Evolutionary conservation across 2,113 vertebrate species (phyloP).

Genomic region (Mustela nigripes): DNA sequence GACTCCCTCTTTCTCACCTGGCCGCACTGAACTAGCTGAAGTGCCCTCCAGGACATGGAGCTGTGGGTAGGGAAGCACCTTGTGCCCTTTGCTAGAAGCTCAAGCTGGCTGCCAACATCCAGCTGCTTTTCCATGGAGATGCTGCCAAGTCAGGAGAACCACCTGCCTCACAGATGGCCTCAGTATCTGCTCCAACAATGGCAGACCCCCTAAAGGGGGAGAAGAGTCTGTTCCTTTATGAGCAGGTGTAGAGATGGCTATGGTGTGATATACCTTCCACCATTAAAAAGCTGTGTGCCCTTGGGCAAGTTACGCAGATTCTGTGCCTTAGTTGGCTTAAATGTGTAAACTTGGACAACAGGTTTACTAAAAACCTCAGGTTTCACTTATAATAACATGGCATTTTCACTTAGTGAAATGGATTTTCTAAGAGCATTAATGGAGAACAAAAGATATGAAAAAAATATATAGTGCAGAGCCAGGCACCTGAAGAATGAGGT

Average conservation of each 20-base stretch:
- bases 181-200: background rate
- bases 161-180: background rate
- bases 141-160: background rate
- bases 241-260: background rate
- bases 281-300: background rate
- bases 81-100: background rate
- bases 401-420: background rate
- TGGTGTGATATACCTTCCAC: background rate
- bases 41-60: background rate
- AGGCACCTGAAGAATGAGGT: background rate
- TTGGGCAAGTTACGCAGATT: background rate
- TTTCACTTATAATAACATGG: background rate
- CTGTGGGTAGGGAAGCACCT: background rate
- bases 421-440: background rate
- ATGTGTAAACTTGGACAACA: background rate
- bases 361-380: background rate
- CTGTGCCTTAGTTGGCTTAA: background rate
- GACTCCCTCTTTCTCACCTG: background rate
- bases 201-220: background rate
- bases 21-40: background rate
- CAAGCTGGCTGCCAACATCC: background rate
- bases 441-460: background rate
- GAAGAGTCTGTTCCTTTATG: background rate
- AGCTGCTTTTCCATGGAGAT: background rate
- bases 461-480: background rate